Percentiles rank a stretch among this genome's conserved stretches.
These are phyloP conservation scores for Hermaeophaga mercurialis DNA, from an alignment of 2,888 invertebrate species.

Conservation along the genomic window DNA sequence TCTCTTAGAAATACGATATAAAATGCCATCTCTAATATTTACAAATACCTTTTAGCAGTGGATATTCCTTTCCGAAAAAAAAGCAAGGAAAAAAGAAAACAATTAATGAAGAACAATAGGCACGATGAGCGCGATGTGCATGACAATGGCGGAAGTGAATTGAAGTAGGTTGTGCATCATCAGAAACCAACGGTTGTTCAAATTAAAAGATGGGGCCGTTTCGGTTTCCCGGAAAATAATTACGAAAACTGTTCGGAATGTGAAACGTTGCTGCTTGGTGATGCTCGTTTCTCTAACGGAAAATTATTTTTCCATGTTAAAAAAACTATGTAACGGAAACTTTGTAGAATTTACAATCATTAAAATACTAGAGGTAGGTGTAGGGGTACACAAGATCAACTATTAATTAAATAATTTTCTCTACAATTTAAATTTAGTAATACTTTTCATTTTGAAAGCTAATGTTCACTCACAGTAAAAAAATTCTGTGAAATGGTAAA, in stretches of 20 bases:
- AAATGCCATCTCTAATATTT: slow-evolving; percentile 13
- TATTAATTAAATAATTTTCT: no score
- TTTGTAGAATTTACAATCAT: no score
- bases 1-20: no score
- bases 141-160: slow-evolving; percentile 49
- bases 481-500: no score
- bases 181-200: slow-evolving; percentile 48
- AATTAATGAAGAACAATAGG: slow-evolving; percentile 49
- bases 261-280: slow-evolving; percentile 25
- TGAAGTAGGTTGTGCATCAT: slow-evolving; percentile 43
- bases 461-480: no score
- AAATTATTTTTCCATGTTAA: no score
- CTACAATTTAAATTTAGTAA: no score
- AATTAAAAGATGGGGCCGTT: slow-evolving; percentile 53
- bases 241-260: slow-evolving; percentile 36
- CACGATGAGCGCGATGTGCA: slow-evolving; percentile 46
- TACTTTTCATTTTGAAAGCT: no score
- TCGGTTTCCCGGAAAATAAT: slow-evolving; percentile 42
- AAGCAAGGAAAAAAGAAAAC: slow-evolving; percentile 38
- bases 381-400: no score
- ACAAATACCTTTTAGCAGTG: slow-evolving; percentile 9
- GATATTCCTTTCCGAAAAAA: slow-evolving; percentile 22
- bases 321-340: no score
- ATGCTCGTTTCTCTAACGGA: slow-evolving; percentile 28
- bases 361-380: no score